These are phyloP conservation scores for Nasonovia ribisnigri DNA, from an alignment of 2,888 invertebrate genomes.

Conservation along the genomic window DNA sequence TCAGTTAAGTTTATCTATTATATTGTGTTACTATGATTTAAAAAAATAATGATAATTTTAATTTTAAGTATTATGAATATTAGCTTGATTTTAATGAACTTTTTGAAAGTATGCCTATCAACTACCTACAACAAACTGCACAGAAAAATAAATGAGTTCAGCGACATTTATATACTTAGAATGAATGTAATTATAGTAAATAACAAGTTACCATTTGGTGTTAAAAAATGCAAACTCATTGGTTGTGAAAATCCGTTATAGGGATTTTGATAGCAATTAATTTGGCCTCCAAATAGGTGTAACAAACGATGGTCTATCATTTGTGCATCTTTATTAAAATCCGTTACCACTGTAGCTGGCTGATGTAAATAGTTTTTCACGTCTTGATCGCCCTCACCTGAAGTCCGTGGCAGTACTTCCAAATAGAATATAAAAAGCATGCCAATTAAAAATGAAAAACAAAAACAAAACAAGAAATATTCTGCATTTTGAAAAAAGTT, in stretches of 20 bases:
- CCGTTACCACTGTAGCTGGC: conserved; percentile 60
- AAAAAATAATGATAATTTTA: not conserved
- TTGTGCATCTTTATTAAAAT: conserved; percentile 59
- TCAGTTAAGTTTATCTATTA: not conserved
- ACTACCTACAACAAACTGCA: not conserved
- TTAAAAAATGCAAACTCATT: conserved; percentile 61
- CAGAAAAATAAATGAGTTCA: conserved; percentile 26
- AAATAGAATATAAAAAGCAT: conserved; percentile 65
- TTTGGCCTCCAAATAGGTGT: conserved; percentile 58
- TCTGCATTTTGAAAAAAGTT: conserved; percentile 54
- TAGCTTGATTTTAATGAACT: not conserved
- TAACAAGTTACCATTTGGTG: conserved; percentile 64
- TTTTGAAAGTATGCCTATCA: not conserved
- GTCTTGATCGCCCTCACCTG: conserved; percentile 64
- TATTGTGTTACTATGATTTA: not conserved
- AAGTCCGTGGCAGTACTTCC: conserved; percentile 64
- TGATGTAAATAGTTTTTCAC: conserved; percentile 54
- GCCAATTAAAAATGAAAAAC: conserved; percentile 64
- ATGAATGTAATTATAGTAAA: conserved; percentile 52
- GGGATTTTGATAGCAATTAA: conserved; percentile 64
- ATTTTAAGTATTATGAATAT: not conserved
- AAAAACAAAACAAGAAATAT: conserved; percentile 62
- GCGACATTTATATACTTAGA: conserved; percentile 42
- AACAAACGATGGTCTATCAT: conserved; percentile 58
- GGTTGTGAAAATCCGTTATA: conserved; percentile 59